Base-by-base conservation (phyloP, 2,797 vertebrate species). In the Poeciliopsis paucimaculata region DNA sequence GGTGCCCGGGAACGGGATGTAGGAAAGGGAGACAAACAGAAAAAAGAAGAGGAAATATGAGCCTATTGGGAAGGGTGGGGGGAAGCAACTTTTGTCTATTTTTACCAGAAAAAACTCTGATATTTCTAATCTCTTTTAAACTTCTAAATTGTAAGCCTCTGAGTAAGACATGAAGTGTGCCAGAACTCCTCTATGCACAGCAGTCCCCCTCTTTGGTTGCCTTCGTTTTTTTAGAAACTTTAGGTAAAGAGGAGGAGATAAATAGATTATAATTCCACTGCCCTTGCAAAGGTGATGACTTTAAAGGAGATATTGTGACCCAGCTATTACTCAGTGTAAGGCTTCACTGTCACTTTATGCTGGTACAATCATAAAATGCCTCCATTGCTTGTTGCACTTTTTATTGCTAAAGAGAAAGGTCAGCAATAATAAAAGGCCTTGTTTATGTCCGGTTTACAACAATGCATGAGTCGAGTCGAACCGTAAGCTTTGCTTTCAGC, bases 191-290 rank as follows among this genome's bases (percentile, higher is more conserved):
- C 20, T 46, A 45, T 74, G 79, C 77, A 80, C 60, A 82, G 53
- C 79, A 41, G 3, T 43, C 41, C 4, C 23, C 39, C 11, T 43
- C 2, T 43, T 45, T 75, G 74, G 75, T 86, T 87, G 84, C 87
- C 86, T 90, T 73, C 87, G 88, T 93, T 89, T 84, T 84, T 55
- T 55, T 75, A 72, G 79, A 91, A 91, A 85, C 68, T 71, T 78
- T 39, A 77, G 71, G 55, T 82, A 82, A 77, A 70, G 72, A 83
- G 81, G 72, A 64, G 80, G 53, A 80, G 82, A 85, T 57, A 84
- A 84, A 75, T 77, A 62, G 53, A 77, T 82, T 77, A 75, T 81
- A 82, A 88, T 89, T 84, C 82, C 34, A 18, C 78, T 18, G 47
- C 76, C n/a, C 36, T 18, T 60, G 41, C 51, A 89, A 66, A 57